phyloP scores from a whole-genome alignment of 2,888 invertebrate species.

The Resseliella maxima region DNA sequence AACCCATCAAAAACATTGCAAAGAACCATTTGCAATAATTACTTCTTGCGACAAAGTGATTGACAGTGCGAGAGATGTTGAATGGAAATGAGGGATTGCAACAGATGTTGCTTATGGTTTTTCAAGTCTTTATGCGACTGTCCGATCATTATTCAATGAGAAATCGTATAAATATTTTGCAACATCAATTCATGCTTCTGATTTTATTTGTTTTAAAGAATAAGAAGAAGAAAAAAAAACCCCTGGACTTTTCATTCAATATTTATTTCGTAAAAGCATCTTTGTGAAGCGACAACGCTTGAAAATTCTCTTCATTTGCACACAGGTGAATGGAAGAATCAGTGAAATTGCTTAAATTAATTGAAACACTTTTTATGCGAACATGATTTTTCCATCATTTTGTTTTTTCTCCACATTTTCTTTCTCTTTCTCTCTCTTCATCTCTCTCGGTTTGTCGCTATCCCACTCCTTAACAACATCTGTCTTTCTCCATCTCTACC shows the following conservation, averaged over 20 bases:
- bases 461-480: no score
- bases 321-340: conserved; percentile 1
- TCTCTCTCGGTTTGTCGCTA: no score
- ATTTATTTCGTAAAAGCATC: background rate
- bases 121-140: conserved; percentile 2
- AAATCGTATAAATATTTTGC: background rate
- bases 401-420: background rate
- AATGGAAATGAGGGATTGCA: background rate
- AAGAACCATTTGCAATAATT: conserved; percentile 48
- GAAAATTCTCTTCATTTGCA: background rate
- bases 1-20: conserved; percentile 42
- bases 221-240: background rate
- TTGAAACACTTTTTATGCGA: conserved; percentile 22
- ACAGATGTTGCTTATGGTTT: conserved; percentile 50
- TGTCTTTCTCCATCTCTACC: no score
- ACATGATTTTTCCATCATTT: background rate
- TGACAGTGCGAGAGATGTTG: background rate
- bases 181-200: background rate
- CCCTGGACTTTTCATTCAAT: conserved; percentile 6
- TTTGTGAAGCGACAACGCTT: background rate
- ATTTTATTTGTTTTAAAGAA: background rate
- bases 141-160: conserved; percentile 36
- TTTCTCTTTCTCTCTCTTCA: no score
- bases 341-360: conserved; percentile 15
- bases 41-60: conserved; percentile 27